phyloP scores from a whole-genome alignment of 2,113 vertebrate species.

The Aegithalos caudatus region DNA sequence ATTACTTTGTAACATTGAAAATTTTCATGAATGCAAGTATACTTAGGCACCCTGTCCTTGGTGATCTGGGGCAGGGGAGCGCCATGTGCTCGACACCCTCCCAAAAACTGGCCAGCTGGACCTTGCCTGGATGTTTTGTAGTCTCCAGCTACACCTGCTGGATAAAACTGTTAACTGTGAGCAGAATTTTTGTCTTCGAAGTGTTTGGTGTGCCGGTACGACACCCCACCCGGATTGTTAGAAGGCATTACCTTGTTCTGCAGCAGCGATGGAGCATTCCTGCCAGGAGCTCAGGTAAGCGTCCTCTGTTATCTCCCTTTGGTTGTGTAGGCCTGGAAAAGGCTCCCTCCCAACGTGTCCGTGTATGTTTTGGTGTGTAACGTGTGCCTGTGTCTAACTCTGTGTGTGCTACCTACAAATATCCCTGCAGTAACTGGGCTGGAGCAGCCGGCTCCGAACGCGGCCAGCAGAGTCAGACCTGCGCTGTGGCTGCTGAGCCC shows the following conservation, averaged over 20 bases:
- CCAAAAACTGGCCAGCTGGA: neutral
- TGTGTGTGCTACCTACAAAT: neutral
- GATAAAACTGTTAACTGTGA: neutral
- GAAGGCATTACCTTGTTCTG: neutral
- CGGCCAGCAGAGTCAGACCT: neutral
- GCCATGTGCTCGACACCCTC: neutral
- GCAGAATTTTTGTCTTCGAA: neutral
- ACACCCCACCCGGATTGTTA: neutral
- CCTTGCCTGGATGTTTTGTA: neutral
- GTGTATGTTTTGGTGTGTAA: neutral
- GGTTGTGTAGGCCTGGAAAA: neutral
- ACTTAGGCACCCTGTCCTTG: neutral
- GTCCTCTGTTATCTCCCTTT: neutral
- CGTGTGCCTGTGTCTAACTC: neutral
- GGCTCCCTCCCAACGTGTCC: neutral
- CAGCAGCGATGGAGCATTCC: neutral
- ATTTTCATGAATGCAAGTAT: neutral
- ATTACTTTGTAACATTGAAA: neutral
- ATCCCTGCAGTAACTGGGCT: neutral
- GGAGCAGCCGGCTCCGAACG: neutral
- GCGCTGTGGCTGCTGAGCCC: neutral
- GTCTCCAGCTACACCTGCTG: conserved; percentile 56
- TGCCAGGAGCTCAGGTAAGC: neutral
- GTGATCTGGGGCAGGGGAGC: neutral
- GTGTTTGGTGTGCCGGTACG: neutral